These are phyloP conservation scores for Setophaga coronata DNA, from an alignment of 2,113 vertebrate genomes.

Conservation along the genomic window DNA sequence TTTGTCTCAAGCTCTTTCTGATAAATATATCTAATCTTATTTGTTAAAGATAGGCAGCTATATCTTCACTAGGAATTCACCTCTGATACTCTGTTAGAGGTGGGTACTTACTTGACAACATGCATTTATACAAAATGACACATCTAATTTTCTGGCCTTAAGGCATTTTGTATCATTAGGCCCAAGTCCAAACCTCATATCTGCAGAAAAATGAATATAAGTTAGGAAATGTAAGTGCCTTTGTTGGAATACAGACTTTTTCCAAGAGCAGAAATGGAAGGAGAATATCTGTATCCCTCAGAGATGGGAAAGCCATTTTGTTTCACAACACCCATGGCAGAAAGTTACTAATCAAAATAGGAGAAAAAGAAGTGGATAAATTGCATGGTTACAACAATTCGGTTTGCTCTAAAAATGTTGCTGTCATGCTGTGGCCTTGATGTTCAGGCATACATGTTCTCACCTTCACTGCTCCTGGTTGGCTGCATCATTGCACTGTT, in stretches of 20 bases:
- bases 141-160: not conserved
- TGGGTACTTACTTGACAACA: not conserved
- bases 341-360: not conserved
- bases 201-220: not conserved
- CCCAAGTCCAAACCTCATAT: not conserved
- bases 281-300: not conserved
- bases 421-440: not conserved
- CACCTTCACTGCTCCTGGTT: not conserved
- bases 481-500: not conserved
- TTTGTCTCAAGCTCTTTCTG: not conserved
- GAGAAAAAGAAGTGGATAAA: not conserved
- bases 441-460: not conserved
- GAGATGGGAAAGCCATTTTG: not conserved
- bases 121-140: not conserved
- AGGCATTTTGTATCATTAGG: not conserved
- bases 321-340: not conserved
- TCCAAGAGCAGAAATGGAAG: not conserved
- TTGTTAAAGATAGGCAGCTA: not conserved
- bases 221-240: not conserved
- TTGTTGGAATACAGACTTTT: not conserved
- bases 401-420: not conserved
- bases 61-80: not conserved
- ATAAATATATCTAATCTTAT: not conserved
- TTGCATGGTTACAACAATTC: not conserved
- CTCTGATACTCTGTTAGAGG: not conserved